These are phyloP conservation scores for Biston betularia DNA, from an alignment of 2,888 invertebrate species.

Conservation along the genomic window DNA sequence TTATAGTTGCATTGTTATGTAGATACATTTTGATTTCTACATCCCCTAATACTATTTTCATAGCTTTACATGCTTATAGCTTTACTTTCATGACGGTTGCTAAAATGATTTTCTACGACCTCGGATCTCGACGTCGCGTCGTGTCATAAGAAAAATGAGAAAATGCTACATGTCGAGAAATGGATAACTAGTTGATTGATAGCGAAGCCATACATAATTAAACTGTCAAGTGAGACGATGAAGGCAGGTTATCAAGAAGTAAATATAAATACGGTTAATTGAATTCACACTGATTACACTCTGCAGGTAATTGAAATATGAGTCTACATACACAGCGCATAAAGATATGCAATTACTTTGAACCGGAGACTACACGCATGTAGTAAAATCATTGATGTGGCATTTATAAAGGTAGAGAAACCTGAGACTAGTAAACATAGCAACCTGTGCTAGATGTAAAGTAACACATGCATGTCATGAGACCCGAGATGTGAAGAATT, in stretches of 20 bases:
- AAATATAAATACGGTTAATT: slow-evolving; percentile 31
- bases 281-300: slow-evolving; percentile 17
- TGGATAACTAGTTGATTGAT: neutral
- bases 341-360: slow-evolving; percentile 16
- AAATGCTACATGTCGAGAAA: neutral
- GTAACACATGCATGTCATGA: slow-evolving; percentile 25
- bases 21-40: too few species aligned
- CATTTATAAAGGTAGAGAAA: slow-evolving; percentile 31
- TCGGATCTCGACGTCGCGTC: too few species aligned
- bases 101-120: too few species aligned
- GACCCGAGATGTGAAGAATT: slow-evolving; percentile 29
- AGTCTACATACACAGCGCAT: slow-evolving; percentile 12
- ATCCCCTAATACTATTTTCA: too few species aligned
- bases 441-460: slow-evolving; percentile 30
- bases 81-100: too few species aligned
- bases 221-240: slow-evolving; percentile 33
- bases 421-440: slow-evolving; percentile 26
- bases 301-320: slow-evolving; percentile 24
- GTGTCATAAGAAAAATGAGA: neutral
- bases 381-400: slow-evolving; percentile 3
- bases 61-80: too few species aligned
- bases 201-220: slow-evolving; percentile 8
- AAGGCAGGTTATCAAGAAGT: slow-evolving; percentile 34
- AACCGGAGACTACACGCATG: slow-evolving; percentile 3
- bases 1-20: too few species aligned